A percentile compares a stretch with the other conserved stretches of the same genome.
These are phyloP conservation scores for Masnerella sp. DNA, from an alignment of 2,888 invertebrate species.

Conservation along the genomic window DNA sequence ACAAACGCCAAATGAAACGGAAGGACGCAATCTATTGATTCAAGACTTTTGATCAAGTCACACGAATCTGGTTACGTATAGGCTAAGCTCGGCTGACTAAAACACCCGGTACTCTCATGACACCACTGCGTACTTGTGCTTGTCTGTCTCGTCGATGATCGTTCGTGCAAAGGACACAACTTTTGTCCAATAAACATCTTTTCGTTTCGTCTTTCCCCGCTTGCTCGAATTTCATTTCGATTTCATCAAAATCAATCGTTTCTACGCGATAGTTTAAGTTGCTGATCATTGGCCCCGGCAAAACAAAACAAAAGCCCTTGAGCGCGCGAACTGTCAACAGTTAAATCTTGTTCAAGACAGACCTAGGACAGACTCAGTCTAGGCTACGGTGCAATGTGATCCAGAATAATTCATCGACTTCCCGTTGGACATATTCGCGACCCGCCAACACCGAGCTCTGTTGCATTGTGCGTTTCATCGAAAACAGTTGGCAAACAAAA, in stretches of 20 bases:
- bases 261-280: not conserved
- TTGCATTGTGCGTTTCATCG: slow-evolving; percentile 1
- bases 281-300: slow-evolving; percentile 12
- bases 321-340: slow-evolving; percentile 29
- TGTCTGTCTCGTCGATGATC: slow-evolving; percentile 73
- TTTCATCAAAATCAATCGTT: not conserved
- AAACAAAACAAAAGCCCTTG: slow-evolving; percentile 49
- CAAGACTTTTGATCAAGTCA: too few species aligned
- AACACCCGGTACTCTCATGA: slow-evolving; percentile 77
- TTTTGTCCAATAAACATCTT: too few species aligned
- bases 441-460: not conserved
- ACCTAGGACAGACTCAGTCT: slow-evolving; percentile 77
- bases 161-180: slow-evolving; percentile 19
- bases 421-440: slow-evolving; percentile 16
- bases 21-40: too few species aligned
- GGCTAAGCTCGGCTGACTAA: slow-evolving; percentile 59
- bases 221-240: not conserved
- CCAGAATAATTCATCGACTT: slow-evolving; percentile 76
- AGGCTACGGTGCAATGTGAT: slow-evolving; percentile 74
- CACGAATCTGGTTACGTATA: too few species aligned
- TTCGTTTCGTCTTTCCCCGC: not conserved
- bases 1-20: too few species aligned
- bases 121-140: slow-evolving; percentile 77
- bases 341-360: slow-evolving; percentile 71
- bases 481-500: slow-evolving; percentile 32